Evolutionary conservation across 2,888 invertebrate species (phyloP), one percentile per base, ranked within the genome.

Genomic region (Diarsia rubi): DNA sequence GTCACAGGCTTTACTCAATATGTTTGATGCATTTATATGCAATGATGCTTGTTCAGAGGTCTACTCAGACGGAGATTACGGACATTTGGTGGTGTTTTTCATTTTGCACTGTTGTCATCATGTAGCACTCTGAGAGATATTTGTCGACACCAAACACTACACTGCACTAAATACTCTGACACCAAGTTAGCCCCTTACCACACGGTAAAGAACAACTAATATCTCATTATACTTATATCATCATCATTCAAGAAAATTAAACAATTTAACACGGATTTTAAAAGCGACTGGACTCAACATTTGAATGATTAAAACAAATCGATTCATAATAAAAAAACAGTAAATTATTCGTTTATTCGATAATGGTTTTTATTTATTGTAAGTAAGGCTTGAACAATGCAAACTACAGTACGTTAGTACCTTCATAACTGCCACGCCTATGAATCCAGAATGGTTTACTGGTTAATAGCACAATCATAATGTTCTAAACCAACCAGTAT

Each of bases 291-390:
- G 37, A 37, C 37, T n/a, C 4, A 37, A 37, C 37, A 37, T 37
- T 37, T 37, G 4, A 5, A 37, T 37, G 62, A 27, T n/a, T 77
- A 77, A 66, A 79, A 82, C 66, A 79, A 63, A 67, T 67, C 79
- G 62, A 79, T 69, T 52, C 66, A 49, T 37, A 79, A 77, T 66
- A 54, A 37, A 77, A 60, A 62, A 47, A 77, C 54, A 52, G 63
- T 67, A 82, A 82, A 79, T n/a, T n/a, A n/a, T n/a, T n/a, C n/a
- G n/a, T n/a, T n/a, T n/a, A n/a, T n/a, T n/a, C n/a, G n/a, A n/a
- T n/a, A 37, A 5, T 37, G 4, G 54, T 79, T 74, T 76, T 69
- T 63, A 24, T 12, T 76, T n/a, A n/a, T 68, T 79, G 49, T 57
- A 52, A 47, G 49, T 59, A 47, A 52, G 62, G 66, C 37, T 66